Evolutionary conservation across 2,888 invertebrate species (phyloP).

Genomic region (Campoplex nolae): DNA sequence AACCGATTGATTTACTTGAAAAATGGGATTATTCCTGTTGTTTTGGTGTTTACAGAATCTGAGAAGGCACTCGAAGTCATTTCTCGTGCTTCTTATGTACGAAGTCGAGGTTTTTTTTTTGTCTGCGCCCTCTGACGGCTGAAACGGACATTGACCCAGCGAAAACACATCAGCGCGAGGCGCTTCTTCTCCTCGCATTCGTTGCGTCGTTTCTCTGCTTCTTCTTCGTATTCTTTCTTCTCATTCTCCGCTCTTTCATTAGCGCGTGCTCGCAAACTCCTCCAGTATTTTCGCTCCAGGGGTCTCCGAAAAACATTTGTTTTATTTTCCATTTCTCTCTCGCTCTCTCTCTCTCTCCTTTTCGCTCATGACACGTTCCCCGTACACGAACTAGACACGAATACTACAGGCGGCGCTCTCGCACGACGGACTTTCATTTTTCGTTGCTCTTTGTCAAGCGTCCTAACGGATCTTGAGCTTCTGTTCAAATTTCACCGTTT

Average conservation of each 20-base stretch:
- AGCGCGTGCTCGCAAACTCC: conserved; percentile 35
- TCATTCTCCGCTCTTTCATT: conserved; percentile 48
- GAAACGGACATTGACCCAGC: conserved; percentile 62
- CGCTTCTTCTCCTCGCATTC: conserved; percentile 1
- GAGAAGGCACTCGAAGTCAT: not conserved
- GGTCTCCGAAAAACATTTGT: conserved; percentile 19
- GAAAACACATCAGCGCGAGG: conserved; percentile 33
- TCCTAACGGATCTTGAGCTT: not conserved
- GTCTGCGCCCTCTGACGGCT: conserved; percentile 47
- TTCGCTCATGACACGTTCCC: conserved; percentile 12
- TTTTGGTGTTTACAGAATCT: not conserved
- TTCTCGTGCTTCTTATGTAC: conserved; percentile 41
- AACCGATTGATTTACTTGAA: not conserved
- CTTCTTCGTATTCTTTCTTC: conserved; percentile 41
- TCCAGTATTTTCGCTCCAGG: conserved; percentile 52
- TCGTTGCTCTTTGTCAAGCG: not conserved
- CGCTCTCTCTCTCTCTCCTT: not conserved
- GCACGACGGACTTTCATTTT: not conserved
- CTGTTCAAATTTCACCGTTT: not conserved
- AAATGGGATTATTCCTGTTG: not conserved
- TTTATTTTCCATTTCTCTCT: not conserved
- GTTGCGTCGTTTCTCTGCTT: conserved; percentile 15
- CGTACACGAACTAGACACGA: not conserved
- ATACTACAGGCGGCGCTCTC: not conserved
- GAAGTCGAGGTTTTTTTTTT: conserved; percentile 54